phyloP scores from a whole-genome alignment of 2,888 invertebrate species.

The Hirtodrosophila trivittata region DNA sequence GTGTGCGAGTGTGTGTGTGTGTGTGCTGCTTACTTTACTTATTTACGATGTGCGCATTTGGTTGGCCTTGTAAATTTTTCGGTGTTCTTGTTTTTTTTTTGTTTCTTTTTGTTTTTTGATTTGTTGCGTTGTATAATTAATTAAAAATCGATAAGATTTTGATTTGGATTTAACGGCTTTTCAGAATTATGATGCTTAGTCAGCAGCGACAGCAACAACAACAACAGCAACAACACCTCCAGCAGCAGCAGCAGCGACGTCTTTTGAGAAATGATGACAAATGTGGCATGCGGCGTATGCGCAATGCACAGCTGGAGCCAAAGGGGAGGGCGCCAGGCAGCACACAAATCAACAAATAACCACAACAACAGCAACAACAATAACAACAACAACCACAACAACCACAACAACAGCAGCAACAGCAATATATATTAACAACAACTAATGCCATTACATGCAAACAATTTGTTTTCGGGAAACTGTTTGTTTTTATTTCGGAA shows the following conservation, averaged over 20 bases:
- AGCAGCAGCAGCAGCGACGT: constrained; percentile 29
- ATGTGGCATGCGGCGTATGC: constrained; percentile 45
- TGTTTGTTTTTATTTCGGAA: constrained; percentile 11
- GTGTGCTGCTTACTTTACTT: constrained; percentile 38
- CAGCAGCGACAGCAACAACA: constrained; percentile 38
- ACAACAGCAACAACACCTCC: constrained; percentile 26
- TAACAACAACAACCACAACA: constrained; percentile 11
- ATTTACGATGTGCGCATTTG: constrained; percentile 59
- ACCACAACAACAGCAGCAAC: no score
- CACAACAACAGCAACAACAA: constrained; percentile 12
- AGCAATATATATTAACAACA: neutral
- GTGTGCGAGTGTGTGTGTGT: constrained; percentile 6
- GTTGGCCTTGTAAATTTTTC: constrained; percentile 45
- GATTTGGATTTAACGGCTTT: constrained; percentile 72
- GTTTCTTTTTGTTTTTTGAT: constrained; percentile 17
- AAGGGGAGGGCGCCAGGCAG: neutral
- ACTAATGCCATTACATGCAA: constrained; percentile 18
- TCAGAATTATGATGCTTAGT: constrained; percentile 69
- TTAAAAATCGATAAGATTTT: constrained; percentile 77
- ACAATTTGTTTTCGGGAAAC: constrained; percentile 11
- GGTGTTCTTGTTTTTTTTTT: constrained; percentile 13
- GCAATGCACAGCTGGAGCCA: constrained; percentile 31
- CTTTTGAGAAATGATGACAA: constrained; percentile 51
- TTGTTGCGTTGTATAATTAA: constrained; percentile 60
- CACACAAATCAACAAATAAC: neutral